Conservation (phyloP, 2,888 invertebrate species). For the Mythimna ferrago region DNA sequence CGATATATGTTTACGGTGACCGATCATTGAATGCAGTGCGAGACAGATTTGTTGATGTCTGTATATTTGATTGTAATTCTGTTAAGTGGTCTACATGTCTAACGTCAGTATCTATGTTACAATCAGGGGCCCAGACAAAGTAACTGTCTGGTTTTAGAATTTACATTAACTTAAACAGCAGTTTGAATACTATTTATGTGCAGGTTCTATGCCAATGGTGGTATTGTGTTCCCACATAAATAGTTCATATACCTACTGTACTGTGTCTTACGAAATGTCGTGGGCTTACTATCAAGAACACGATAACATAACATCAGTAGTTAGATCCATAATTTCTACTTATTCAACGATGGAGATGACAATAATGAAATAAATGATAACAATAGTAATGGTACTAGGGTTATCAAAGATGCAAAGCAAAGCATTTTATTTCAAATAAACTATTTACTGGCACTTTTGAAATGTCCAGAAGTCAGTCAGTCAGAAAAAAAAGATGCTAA, state of each 20-base stretch:
- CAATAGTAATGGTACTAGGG: too few species aligned
- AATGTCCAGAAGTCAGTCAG: too few species aligned
- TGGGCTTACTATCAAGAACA: slow-evolving; percentile 14
- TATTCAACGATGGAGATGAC: too few species aligned
- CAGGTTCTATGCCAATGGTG: background rate
- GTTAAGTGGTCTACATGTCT: slow-evolving; percentile 1
- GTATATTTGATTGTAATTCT: slow-evolving; percentile 16
- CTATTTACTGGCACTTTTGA: too few species aligned
- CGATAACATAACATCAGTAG: background rate
- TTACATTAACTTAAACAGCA: slow-evolving; percentile 11
- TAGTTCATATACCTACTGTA: background rate
- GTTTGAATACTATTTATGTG: background rate
- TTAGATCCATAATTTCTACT: background rate
- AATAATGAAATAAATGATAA: too few species aligned
- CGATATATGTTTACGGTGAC: slow-evolving; percentile 1
- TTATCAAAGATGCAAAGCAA: too few species aligned
- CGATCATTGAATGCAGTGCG: background rate
- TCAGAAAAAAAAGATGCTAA: too few species aligned
- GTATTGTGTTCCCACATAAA: slow-evolving; percentile 2
- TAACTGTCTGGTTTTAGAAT: slow-evolving; percentile 18
- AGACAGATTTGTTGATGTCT: slow-evolving; percentile 7
- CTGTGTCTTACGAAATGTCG: background rate
- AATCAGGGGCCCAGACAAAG: slow-evolving; percentile 1
- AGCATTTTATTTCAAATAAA: too few species aligned
- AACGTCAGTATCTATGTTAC: slow-evolving; percentile 3